These are phyloP conservation scores for Peromyscus californicus DNA, from an alignment of 2,113 vertebrate species.

Conservation along the genomic window DNA sequence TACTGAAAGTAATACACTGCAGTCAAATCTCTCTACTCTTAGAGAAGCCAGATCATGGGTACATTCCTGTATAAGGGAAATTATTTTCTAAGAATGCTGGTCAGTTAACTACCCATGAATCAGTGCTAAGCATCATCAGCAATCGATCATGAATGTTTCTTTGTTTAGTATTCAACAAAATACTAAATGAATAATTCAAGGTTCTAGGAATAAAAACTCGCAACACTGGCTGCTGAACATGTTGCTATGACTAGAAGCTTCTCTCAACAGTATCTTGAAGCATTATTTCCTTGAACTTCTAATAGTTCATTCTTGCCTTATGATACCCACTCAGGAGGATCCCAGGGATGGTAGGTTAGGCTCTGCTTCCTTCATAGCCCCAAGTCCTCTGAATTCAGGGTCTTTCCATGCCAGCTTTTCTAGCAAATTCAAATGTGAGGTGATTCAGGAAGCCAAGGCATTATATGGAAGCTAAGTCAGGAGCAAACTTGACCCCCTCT, in stretches of 20 bases:
- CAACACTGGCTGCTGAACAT: neutral
- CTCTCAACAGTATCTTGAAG: neutral
- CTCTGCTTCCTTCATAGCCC: neutral
- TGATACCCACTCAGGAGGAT: neutral
- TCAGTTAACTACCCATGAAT: neutral
- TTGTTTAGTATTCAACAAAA: constrained; percentile 42
- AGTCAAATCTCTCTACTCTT: neutral
- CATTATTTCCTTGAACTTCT: neutral
- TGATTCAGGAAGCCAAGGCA: neutral
- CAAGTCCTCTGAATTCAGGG: too few relatives aligned
- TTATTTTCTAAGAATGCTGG: neutral
- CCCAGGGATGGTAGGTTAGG: neutral
- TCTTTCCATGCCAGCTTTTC: neutral
- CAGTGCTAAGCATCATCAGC: neutral
- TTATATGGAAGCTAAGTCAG: neutral
- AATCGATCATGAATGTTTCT: neutral
- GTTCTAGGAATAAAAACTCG: neutral
- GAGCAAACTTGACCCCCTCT: constrained; percentile 1
- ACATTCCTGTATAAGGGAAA: neutral
- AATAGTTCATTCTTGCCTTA: neutral
- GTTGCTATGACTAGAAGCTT: neutral
- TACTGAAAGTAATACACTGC: neutral
- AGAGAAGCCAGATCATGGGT: neutral
- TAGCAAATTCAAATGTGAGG: neutral
- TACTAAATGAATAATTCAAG: constrained; percentile 32